Evolutionary conservation across 2,113 vertebrate genomes (phyloP).

Genomic region (Cyanoderma ruficeps): DNA sequence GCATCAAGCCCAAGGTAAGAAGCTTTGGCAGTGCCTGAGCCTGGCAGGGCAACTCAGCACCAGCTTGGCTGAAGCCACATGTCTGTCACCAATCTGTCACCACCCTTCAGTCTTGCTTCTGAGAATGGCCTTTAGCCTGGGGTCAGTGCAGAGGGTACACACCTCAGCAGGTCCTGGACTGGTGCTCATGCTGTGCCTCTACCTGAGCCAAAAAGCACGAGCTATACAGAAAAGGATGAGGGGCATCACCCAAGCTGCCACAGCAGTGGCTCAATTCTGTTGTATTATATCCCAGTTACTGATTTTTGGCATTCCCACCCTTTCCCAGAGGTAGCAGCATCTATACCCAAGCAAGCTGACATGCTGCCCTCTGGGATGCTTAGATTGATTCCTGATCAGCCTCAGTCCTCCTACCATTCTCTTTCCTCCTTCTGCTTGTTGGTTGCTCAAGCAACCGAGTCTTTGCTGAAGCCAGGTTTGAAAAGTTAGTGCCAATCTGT

Average conservation of each 20-base stretch:
- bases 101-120: not conserved
- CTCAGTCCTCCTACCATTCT: not conserved
- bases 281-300: not conserved
- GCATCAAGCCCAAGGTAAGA: not conserved
- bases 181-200: not conserved
- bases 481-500: not conserved
- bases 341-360: not conserved
- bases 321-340: not conserved
- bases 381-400: not conserved
- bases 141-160: not conserved
- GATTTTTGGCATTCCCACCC: not conserved
- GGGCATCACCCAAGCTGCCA: not conserved
- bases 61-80: not conserved
- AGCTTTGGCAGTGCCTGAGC: not conserved
- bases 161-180: not conserved
- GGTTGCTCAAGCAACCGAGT: not conserved
- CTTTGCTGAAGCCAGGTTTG: conserved; percentile 7
- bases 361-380: not conserved
- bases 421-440: not conserved
- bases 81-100: rapidly evolving
- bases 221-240: not conserved
- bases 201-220: not conserved
- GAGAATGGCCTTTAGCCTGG: not conserved
- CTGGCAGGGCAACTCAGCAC: not conserved
- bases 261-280: not conserved